A percentile compares a stretch with the other conserved stretches of the same genome.
Evolutionary conservation across 1,140 invertebrate genomes (phyloP).

Genomic region (Pachypeltis micranthus): DNA sequence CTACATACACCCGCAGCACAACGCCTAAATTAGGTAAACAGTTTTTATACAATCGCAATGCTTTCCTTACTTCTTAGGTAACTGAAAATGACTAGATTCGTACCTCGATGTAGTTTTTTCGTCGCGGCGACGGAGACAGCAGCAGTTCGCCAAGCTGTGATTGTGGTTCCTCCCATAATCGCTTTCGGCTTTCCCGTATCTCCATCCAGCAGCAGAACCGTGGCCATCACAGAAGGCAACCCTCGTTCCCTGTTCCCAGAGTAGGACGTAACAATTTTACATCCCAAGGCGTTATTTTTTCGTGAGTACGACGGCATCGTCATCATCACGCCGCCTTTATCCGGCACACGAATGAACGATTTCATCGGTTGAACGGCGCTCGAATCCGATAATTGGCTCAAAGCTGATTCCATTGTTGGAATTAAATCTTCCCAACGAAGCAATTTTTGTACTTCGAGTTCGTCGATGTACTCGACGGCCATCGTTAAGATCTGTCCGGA

Average conservation of each 20-base stretch:
- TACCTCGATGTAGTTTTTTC: conserved; percentile 37
- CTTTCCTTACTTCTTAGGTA: too few species aligned
- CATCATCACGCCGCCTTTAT: background rate
- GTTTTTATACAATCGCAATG: too few species aligned
- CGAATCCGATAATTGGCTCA: background rate
- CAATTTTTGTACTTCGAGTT: conserved; percentile 3
- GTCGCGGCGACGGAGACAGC: conserved; percentile 48
- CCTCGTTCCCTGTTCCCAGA: conserved; percentile 29
- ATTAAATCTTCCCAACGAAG: background rate
- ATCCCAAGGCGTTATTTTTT: conserved; percentile 32
- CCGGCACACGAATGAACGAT: background rate
- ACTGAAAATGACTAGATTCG: too few species aligned
- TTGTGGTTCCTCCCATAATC: conserved; percentile 41
- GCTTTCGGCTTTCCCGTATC: conserved; percentile 36
- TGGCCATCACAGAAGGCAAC: conserved; percentile 36
- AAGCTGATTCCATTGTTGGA: conserved; percentile 6
- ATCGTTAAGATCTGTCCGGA: background rate
- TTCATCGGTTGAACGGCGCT: background rate
- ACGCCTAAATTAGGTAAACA: too few species aligned
- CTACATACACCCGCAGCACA: too few species aligned
- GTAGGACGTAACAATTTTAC: conserved; percentile 39
- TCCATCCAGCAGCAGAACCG: conserved; percentile 37
- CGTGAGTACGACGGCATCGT: conserved; percentile 4
- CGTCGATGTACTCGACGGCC: background rate
- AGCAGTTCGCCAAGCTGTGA: conserved; percentile 48